Conservation (phyloP, 2,797 vertebrate genomes). For the Odontamblyopus rebecca region DNA sequence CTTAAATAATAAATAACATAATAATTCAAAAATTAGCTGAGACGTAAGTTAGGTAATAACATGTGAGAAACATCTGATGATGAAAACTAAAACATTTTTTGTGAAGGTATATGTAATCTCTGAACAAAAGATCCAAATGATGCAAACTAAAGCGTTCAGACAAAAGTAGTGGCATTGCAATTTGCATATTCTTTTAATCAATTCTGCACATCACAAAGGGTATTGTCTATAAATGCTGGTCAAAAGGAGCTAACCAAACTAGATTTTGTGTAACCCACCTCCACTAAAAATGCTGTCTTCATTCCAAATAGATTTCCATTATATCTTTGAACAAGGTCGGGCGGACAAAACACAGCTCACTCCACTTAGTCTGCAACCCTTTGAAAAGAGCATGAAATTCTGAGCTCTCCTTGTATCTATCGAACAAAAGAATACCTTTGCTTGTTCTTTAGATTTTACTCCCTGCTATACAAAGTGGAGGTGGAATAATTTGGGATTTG, state of each 20-base stretch:
- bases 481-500: slow-evolving; percentile 32
- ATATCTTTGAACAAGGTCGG: not conserved
- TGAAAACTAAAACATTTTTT: too few species aligned
- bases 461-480: not conserved
- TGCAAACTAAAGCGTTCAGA: not conserved
- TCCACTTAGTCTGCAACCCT: not conserved
- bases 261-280: too few species aligned
- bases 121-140: not conserved
- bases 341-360: not conserved
- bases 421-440: not conserved
- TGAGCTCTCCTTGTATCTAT: slow-evolving; percentile 26
- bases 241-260: too few species aligned
- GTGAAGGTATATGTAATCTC: too few species aligned
- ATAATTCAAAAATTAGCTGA: too few species aligned
- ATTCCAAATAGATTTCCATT: not conserved
- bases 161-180: not conserved
- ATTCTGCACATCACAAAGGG: too few species aligned
- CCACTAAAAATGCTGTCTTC: too few species aligned
- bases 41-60: too few species aligned
- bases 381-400: not conserved
- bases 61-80: too few species aligned
- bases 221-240: too few species aligned
- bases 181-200: too few species aligned
- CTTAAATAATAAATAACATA: slow-evolving; percentile 5
- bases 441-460: slow-evolving; percentile 34